Conservation (phyloP, 2,888 invertebrate species). For the Acleris literana region DNA sequence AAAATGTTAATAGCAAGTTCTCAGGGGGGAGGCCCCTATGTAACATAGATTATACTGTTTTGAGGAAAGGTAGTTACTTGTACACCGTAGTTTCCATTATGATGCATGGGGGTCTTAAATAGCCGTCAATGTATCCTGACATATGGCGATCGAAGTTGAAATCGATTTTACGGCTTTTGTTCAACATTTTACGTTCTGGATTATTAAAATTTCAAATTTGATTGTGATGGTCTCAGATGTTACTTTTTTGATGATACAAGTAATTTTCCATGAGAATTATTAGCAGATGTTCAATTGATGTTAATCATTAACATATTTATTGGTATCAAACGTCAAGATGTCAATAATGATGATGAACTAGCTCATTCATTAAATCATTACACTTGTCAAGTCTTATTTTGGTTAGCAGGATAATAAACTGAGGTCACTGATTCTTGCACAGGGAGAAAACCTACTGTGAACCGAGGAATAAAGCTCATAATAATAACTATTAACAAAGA, state of each 20-base stretch:
- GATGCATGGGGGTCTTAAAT: slow-evolving; percentile 60
- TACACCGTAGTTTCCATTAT: slow-evolving; percentile 41
- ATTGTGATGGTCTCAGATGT: slow-evolving; percentile 44
- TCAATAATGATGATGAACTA: background rate
- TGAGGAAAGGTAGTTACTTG: slow-evolving; percentile 48
- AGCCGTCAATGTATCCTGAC: slow-evolving; percentile 49
- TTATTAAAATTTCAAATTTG: slow-evolving; percentile 40
- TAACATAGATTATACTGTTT: slow-evolving; percentile 59
- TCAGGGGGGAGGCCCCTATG: slow-evolving; percentile 59
- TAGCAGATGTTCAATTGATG: slow-evolving; percentile 24
- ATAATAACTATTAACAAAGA: background rate
- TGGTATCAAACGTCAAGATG: background rate
- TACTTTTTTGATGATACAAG: slow-evolving; percentile 18
- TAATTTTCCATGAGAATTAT: slow-evolving; percentile 18
- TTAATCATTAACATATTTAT: slow-evolving; percentile 8
- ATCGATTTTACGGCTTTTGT: slow-evolving; percentile 48
- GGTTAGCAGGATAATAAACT: too few species aligned
- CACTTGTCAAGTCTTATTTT: too few species aligned
- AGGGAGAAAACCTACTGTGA: too few species aligned
- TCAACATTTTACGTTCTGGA: slow-evolving; percentile 23
- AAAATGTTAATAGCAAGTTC: slow-evolving; percentile 38
- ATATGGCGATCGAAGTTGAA: slow-evolving; percentile 48
- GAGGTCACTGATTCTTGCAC: too few species aligned
- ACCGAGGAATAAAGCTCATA: too few species aligned
- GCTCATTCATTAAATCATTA: too few species aligned